Evolutionary conservation across 2,797 vertebrate genomes (phyloP).

Genomic region (Xenops minutus): DNA sequence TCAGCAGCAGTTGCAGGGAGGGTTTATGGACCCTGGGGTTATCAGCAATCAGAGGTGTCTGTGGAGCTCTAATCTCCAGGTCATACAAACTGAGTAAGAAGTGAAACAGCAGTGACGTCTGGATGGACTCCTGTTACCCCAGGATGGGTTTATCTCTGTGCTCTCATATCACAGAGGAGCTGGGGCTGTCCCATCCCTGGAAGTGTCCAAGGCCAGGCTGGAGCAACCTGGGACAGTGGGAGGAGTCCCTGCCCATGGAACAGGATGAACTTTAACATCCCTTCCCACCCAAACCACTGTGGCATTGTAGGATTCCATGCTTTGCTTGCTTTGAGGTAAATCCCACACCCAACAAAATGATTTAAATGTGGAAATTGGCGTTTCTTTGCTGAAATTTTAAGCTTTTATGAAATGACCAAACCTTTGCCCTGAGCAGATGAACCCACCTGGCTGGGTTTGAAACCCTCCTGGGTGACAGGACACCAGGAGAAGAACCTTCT

Average conservation of each 20-base stretch:
- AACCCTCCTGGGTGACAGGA: neutral
- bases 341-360: neutral
- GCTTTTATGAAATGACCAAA: neutral
- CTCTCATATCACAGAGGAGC: neutral
- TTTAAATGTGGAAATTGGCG: fast-evolving
- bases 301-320: neutral
- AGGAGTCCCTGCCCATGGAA: neutral
- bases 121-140: neutral
- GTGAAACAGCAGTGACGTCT: neutral
- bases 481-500: neutral
- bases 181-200: neutral
- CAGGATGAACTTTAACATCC: fast-evolving
- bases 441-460: neutral
- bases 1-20: neutral
- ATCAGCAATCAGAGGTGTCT: neutral
- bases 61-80: neutral
- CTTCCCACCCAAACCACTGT: neutral
- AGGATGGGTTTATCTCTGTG: neutral
- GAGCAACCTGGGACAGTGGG: neutral
- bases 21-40: neutral
- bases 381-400: neutral
- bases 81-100: neutral
- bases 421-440: neutral
- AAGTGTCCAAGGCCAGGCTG: neutral
- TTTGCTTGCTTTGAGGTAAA: neutral